Conservation (phyloP, 2,888 invertebrate species). For the Rapana venosa region DNA sequence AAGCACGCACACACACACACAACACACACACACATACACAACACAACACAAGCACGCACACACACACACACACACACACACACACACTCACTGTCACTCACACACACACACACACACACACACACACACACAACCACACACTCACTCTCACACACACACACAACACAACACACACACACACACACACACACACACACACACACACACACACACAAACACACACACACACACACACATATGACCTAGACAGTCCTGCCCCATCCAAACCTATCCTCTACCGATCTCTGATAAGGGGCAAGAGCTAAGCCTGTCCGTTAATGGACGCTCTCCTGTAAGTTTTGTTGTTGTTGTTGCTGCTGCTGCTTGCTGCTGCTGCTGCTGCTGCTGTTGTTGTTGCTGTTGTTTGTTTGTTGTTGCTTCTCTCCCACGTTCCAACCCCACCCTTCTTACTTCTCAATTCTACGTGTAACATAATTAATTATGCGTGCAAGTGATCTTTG, state of each 20-base stretch:
- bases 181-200: no score
- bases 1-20: not conserved
- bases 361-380: not conserved
- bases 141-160: slow-evolving; percentile 1
- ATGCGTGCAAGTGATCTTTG: no score
- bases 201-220: not conserved
- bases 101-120: not conserved
- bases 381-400: not conserved
- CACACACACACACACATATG: not conserved
- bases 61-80: no score
- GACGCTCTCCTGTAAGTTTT: not conserved
- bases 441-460: no score
- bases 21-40: not conserved
- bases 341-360: not conserved
- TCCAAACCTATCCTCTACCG: not conserved
- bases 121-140: not conserved
- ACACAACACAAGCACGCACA: not conserved
- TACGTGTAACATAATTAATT: no score
- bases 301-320: not conserved
- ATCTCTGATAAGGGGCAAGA: not conserved
- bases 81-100: no score
- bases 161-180: not conserved
- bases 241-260: not conserved
- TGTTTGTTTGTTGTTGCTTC: not conserved
- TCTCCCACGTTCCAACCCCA: no score